Percentiles rank a stretch among this genome's conserved stretches.
These are phyloP conservation scores for Melinaea marsaeus DNA, from an alignment of 2,888 invertebrate species.

Conservation along the genomic window DNA sequence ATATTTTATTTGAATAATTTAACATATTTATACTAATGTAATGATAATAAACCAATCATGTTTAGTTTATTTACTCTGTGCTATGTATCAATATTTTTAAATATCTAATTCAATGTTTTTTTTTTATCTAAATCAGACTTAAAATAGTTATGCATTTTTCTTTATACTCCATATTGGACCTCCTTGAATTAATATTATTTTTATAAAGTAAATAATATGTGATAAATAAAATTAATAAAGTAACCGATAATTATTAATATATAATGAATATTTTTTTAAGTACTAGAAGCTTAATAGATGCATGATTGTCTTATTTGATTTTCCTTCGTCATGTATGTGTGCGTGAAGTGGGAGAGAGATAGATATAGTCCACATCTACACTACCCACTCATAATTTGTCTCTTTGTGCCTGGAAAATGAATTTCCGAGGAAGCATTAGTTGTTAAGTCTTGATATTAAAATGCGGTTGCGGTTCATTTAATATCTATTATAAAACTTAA, in stretches of 20 bases:
- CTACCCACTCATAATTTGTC: background rate
- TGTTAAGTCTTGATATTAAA: background rate
- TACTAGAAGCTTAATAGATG: background rate
- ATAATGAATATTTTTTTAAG: too few species aligned
- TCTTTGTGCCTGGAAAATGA: background rate
- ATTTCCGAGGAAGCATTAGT: background rate
- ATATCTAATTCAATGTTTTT: background rate
- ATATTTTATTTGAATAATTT: background rate
- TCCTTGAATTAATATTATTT: too few species aligned
- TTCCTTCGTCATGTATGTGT: background rate
- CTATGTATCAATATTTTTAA: slow-evolving; percentile 10
- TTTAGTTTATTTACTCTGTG: background rate
- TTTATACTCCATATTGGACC: too few species aligned
- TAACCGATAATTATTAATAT: too few species aligned
- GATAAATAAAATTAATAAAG: background rate
- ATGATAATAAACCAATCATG: slow-evolving; percentile 2
- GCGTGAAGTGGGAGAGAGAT: background rate
- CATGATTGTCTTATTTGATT: background rate
- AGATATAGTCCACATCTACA: background rate
- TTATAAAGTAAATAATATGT: too few species aligned
- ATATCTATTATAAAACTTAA: too few species aligned
- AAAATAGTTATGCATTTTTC: too few species aligned
- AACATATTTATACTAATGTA: slow-evolving; percentile 1
- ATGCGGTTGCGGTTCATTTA: background rate
- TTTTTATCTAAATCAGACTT: too few species aligned